Evolutionary conservation across 1,140 invertebrate species (phyloP), one percentile per base, ranked within the genome.

Genomic region (Drosophila pseudoobscura): DNA sequence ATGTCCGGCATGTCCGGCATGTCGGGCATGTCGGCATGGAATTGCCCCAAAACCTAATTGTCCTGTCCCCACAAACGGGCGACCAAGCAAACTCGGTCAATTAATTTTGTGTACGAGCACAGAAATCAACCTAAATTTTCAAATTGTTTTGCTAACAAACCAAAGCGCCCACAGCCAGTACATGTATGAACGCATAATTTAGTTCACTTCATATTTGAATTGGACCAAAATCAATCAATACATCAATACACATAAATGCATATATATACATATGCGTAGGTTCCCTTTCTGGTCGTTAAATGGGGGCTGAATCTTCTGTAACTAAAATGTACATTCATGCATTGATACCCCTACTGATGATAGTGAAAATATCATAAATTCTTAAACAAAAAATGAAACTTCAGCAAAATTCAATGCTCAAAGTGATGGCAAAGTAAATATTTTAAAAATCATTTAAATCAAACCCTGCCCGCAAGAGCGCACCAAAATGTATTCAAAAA

Each of bases 11-110:
- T 59, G 44, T 26, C 45, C 17, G 0, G 17, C 17, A 17, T 17
- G 17, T 17, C 15, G 41, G 41, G n/a, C 60, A 26, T 59, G 29
- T 26, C 45, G 49, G 51, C 53, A 69, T 70, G 61, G 35, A 52
- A 71, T 13, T 64, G 20, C 56, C 52, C 75, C 55, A 58, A 66
- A 87, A 78, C 70, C 83, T 87, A 88, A 87, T 87, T 87, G 82
- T 57, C 63, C 35, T 59, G 62, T 60, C 39, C 54, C 63, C 54
- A 17, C 50, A 75, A 55, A 55, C 58, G 41, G 53, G 29, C 73
- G 44, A 82, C 49, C 35, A 64, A 41, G 31, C 58, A 59, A 58
- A 75, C 56, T 80, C 78, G 73, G 59, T 56, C 72, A 84, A 84
- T 85, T 84, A 77, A 39, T 46, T 52, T 41, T 35, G 47, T 50